Conservation (phyloP, 2,797 vertebrate genomes). For the Eulemur coronatus region DNA sequence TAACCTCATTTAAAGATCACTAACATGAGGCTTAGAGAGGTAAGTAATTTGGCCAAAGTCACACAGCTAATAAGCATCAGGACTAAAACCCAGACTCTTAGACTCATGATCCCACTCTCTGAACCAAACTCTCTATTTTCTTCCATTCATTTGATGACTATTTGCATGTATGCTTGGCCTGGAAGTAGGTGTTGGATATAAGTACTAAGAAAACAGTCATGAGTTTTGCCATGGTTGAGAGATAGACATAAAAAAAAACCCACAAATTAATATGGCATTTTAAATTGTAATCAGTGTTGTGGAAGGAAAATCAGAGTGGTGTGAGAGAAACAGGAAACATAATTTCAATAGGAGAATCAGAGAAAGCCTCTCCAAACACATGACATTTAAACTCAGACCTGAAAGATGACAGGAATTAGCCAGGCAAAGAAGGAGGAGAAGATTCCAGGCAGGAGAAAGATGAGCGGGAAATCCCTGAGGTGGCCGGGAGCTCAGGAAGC, state of each 20-base stretch:
- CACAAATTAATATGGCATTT: slow-evolving; percentile 45
- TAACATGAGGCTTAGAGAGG: slow-evolving; percentile 59
- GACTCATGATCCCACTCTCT: background rate
- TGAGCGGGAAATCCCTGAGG: background rate
- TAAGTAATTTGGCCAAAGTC: background rate
- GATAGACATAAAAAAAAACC: background rate
- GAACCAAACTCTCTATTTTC: background rate
- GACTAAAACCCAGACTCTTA: background rate
- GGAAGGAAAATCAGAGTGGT: background rate
- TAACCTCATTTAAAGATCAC: slow-evolving; percentile 60
- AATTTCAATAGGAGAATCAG: slow-evolving; percentile 7
- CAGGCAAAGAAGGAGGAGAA: background rate
- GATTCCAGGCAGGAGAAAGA: background rate
- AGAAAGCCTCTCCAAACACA: background rate
- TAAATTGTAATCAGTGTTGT: background rate
- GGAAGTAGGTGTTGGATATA: background rate
- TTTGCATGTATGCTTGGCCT: background rate
- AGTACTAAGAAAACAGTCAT: slow-evolving; percentile 9
- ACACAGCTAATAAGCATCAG: background rate
- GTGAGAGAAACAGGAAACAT: background rate
- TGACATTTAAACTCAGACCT: slow-evolving; percentile 27
- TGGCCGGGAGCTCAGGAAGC: background rate
- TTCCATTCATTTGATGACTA: background rate
- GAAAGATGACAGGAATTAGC: slow-evolving; percentile 12
- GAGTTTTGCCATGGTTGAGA: background rate